Base-by-base conservation (phyloP, 37 sponge, comb jelly and placozoan genomes). In the Spongilla lacustris region DNA sequence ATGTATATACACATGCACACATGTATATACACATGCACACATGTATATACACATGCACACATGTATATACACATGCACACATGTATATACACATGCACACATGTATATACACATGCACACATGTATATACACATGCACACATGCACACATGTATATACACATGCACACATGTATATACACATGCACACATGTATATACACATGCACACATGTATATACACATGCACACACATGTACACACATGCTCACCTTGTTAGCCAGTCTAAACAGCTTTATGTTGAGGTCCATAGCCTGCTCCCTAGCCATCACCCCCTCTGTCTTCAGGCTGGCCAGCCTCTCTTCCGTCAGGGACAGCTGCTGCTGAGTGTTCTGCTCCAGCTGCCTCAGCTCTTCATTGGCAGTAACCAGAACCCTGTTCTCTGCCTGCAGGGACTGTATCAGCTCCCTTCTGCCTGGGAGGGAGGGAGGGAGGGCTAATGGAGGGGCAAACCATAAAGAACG, bases 141-240 rank as follows among this genome's bases (percentile, higher is more conserved):
- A 46, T 10, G 8, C 46, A 46, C 25, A 77, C 78, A 77, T 11
- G 4, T 50, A 77, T 50, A 34, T 12, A 34, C 78, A 77, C 78
- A 77, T 24, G 4, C 25, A 77, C 78, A 77, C 78, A 77, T 50
- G 9, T 4, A 37, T 50, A 77, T 3, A 77, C 78, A 77, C 78
- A 24, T 50, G 4, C 49, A 37, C 78, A 77, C 38, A 37, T 11
- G 38, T 50, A 37, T 50, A 77, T 50, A 77, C 78, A 34, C 78
- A 77, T 50, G 38, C 49, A 77, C 78, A 77, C 49, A 77, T 50
- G 38, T 50, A 34, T 50, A 34, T 13, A 77, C 78, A 77, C 49
- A 77, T 11, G 38, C 78, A 77, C 78, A 77, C 78, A 34, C 78
- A 34, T 50, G 38, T 50, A 77, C 49, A 77, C 78, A 77, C 49